These are phyloP conservation scores for Glossosoma conforme DNA, from an alignment of 1,140 invertebrate species.

Conservation along the genomic window DNA sequence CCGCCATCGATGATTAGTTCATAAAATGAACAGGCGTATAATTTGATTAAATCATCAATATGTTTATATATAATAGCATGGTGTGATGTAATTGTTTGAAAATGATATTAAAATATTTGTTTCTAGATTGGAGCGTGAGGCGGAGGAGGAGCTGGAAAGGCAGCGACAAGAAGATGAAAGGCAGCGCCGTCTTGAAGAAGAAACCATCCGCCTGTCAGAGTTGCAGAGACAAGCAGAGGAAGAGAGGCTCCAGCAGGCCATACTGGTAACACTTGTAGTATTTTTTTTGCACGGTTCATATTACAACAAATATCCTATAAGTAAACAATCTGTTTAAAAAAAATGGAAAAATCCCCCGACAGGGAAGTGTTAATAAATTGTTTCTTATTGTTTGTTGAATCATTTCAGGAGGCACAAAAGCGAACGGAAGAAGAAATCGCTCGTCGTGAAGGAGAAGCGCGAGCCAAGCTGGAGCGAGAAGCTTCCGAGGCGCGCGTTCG, in stretches of 20 bases:
- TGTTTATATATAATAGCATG: too few species aligned
- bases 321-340: neutral
- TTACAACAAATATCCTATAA: too few species aligned
- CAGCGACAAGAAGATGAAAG: conserved; percentile 77
- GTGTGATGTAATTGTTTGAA: too few species aligned
- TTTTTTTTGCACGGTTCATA: neutral
- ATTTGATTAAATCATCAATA: too few species aligned
- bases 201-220: conserved; percentile 63
- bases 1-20: too few species aligned
- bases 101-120: too few species aligned
- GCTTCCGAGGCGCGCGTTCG: conserved; percentile 69
- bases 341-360: neutral
- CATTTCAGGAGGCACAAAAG: conserved; percentile 53
- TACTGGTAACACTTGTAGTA: conserved; percentile 48
- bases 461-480: conserved; percentile 67
- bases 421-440: conserved; percentile 58
- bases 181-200: conserved; percentile 70
- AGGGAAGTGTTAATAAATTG: neutral
- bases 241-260: conserved; percentile 66
- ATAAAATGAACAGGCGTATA: too few species aligned
- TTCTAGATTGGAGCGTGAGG: conserved; percentile 60
- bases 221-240: conserved; percentile 69
- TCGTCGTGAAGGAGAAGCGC: conserved; percentile 59
- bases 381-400: conserved; percentile 4
- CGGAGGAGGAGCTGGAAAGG: conserved; percentile 67